Evolutionary conservation across 1,140 invertebrate genomes (phyloP), one percentile per base, ranked within the genome.

Genomic region (Phthorimaea operculella): DNA sequence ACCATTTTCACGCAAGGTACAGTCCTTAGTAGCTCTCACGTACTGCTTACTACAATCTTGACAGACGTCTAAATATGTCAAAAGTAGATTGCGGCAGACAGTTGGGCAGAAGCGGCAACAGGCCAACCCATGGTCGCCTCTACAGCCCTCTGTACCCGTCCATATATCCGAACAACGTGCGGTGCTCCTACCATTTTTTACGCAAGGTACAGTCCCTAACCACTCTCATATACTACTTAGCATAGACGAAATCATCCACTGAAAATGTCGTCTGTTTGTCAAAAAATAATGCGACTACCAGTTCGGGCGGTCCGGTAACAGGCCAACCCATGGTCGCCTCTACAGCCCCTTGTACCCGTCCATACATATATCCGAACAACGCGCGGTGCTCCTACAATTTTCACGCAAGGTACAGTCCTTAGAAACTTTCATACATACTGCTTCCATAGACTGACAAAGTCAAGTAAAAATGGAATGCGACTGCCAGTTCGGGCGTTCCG

Each of bases 71-170:
- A n/a, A n/a, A n/a, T n/a, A n/a, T n/a, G n/a, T n/a, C n/a, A n/a
- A n/a, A n/a, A n/a, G n/a, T n/a, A n/a, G n/a, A n/a, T n/a, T n/a
- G n/a, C n/a, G n/a, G n/a, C n/a, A n/a, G n/a, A n/a, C n/a, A n/a
- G n/a, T n/a, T n/a, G n/a, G n/a, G n/a, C n/a, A n/a, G n/a, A n/a
- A n/a, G n/a, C 36, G 89, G 90, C 64, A 87, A 88, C 68, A 87
- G 89, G 44, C 88, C 88, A 47, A 83, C 87, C 17, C 89, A 92
- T 66, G 93, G 93, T 36, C 88, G 89, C 33, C 92, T 95, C 72
- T 96, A 93, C 83, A 95, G 93, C 52, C 93, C 93, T 0, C 87
- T 90, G 51, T 95, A 94, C 86, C 94, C 94, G 42, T 94, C 93
- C 64, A 92, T 89, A 64, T 95, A 95, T 73, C 93, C 93, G 15